Evolutionary conservation across 2,888 invertebrate genomes (phyloP), one percentile per base, ranked within the genome.

Genomic region (Dolichopus griseipennis): DNA sequence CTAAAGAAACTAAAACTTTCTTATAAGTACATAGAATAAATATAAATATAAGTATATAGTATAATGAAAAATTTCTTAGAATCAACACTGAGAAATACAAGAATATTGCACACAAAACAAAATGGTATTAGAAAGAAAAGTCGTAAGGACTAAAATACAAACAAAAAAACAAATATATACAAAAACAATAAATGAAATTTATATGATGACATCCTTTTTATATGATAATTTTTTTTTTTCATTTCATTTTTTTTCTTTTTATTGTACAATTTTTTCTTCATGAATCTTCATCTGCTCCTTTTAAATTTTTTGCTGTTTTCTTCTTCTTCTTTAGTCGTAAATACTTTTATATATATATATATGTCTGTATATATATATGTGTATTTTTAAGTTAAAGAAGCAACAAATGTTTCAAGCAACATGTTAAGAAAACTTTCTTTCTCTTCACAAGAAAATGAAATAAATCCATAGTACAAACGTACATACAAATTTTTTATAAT

Each of bases 141-240:
- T 52, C 8, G 52, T 12, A 52, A 52, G 15, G n/a, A 52, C 8
- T 1, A 3, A 52, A 6, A 52, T 12, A 52, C 15, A 52, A 18
- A 52, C 18, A 18, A 52, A 52, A n/a, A 52, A 52, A 18, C 12
- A 12, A 43, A 3, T 43, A 43, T 43, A 15, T 43, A 15, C 3
- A 18, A 52, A n/a, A 15, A 52, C 8, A 41, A 9, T 12, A 41
- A 41, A 41, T 9, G 15, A 41, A 41, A 41, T 52, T 52, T 15
- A 52, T 52, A 52, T 52, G 52, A 52, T 52, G 52, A 52, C 52
- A 52, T 52, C 52, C 52, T 52, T 52, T 52, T 52, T 52, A 52
- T 52, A 52, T 52, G 52, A 52, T 52, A 52, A 18, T 52, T 52
- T 52, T 52, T 52, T 52, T 41, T 41, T 27, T 52, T 52, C 18